Conservation (phyloP, 2,888 invertebrate species). For the Andrena bicolor region DNA sequence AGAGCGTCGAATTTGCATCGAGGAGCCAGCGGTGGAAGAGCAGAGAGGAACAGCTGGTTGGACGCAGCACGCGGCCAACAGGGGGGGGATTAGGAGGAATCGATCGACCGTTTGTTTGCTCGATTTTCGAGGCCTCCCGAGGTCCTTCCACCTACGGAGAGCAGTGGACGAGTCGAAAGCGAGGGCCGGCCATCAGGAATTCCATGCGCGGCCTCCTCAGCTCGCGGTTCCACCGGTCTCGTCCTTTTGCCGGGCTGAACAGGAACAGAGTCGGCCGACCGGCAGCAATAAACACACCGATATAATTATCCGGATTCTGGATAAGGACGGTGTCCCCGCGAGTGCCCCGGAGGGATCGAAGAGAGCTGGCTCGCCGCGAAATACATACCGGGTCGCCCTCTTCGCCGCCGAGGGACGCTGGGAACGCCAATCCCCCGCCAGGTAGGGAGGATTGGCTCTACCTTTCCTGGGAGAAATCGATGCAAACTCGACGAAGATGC, state of each 20-base stretch:
- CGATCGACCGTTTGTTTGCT: constrained; percentile 45
- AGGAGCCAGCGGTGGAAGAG: background rate
- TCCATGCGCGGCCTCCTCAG: constrained; percentile 65
- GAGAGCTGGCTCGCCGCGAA: background rate
- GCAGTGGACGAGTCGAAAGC: constrained; percentile 10
- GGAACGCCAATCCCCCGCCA: background rate
- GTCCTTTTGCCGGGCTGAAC: constrained; percentile 56
- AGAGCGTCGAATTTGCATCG: constrained; percentile 25
- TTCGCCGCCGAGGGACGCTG: background rate
- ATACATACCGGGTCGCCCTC: background rate
- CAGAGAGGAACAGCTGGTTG: background rate
- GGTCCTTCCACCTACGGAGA: constrained; percentile 16
- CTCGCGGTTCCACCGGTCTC: constrained; percentile 46
- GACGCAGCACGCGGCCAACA: background rate
- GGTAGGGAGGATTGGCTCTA: background rate
- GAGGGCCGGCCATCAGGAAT: constrained; percentile 74
- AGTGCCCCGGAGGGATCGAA: background rate
- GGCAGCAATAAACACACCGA: constrained; percentile 79
- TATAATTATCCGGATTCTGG: constrained; percentile 79
- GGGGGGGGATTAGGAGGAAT: constrained; percentile 44
- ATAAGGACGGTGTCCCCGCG: constrained; percentile 58
- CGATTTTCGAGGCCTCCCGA: background rate
- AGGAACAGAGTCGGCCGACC: constrained; percentile 74
- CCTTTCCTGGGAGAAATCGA: constrained; percentile 6
- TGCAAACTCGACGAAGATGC: background rate